These are phyloP conservation scores for Muschampia plurimacula DNA, from an alignment of 2,888 invertebrate species.

Conservation along the genomic window DNA sequence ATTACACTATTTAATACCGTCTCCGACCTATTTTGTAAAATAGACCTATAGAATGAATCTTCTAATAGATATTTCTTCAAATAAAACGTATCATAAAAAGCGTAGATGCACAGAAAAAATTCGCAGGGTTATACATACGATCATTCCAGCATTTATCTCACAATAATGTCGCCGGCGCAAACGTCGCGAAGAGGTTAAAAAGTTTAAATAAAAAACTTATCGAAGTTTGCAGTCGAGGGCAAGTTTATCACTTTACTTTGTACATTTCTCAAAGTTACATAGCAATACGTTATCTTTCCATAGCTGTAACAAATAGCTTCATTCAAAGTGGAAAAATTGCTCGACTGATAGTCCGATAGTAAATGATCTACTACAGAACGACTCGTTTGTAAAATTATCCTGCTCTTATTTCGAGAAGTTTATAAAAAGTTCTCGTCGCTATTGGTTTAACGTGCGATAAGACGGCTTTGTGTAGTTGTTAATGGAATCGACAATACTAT, in stretches of 20 bases:
- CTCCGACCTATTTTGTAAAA: not conserved
- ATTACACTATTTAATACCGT: no score
- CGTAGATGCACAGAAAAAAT: not conserved
- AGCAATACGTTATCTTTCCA: slow-evolving; percentile 24
- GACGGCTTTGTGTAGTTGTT: not conserved
- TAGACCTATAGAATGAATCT: not conserved
- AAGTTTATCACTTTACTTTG: slow-evolving; percentile 32
- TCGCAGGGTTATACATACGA: not conserved
- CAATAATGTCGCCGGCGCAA: slow-evolving; percentile 9
- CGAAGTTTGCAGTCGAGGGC: slow-evolving; percentile 23
- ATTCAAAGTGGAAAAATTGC: slow-evolving; percentile 37
- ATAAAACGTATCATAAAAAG: not conserved
- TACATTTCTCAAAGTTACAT: slow-evolving; percentile 27
- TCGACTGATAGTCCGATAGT: slow-evolving; percentile 29
- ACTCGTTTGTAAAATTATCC: slow-evolving; percentile 19
- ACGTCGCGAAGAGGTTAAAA: slow-evolving; percentile 19
- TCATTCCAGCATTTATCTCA: slow-evolving; percentile 3
- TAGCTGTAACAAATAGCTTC: slow-evolving; percentile 36
- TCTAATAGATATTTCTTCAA: not conserved
- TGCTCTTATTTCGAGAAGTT: slow-evolving; percentile 15
- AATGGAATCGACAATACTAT: not conserved
- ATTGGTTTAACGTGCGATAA: not conserved
- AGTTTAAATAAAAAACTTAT: slow-evolving; percentile 23
- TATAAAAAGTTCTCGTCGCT: slow-evolving; percentile 10
- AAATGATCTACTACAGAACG: slow-evolving; percentile 23